Percentiles rank a stretch among this genome's conserved stretches.
These are phyloP conservation scores for Siniperca knerii DNA, from an alignment of 2,113 vertebrate species.

Conservation along the genomic window DNA sequence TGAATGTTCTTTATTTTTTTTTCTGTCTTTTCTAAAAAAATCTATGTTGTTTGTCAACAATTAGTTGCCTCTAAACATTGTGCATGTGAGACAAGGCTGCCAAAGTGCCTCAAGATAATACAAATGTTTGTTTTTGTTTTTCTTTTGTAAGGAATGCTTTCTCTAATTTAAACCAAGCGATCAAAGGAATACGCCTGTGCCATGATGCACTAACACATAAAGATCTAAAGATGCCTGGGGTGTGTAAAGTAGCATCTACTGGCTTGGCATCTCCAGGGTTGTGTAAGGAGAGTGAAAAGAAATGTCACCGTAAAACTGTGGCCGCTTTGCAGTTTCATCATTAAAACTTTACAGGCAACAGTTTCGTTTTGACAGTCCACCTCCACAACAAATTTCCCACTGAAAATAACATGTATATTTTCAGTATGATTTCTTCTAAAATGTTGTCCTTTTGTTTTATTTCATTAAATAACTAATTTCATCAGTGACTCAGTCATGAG, in stretches of 20 bases:
- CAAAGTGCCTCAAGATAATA: background rate
- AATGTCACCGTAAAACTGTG: background rate
- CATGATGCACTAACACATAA: conserved; percentile 1
- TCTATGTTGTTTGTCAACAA: background rate
- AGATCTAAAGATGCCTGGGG: background rate
- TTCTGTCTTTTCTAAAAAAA: background rate
- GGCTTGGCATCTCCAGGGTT: background rate
- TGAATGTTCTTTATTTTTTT: background rate
- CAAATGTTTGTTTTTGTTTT: background rate
- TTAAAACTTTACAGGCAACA: background rate
- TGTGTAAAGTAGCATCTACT: background rate
- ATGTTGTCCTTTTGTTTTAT: background rate
- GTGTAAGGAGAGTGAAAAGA: background rate
- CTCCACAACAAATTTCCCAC: background rate
- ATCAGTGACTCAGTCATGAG: background rate
- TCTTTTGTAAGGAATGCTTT: background rate
- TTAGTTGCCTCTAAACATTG: background rate
- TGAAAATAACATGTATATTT: background rate
- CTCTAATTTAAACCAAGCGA: background rate
- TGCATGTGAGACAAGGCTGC: background rate
- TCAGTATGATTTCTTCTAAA: background rate
- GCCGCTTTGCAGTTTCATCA: background rate
- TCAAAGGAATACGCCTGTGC: background rate
- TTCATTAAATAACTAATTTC: background rate
- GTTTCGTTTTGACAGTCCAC: background rate